Conservation (phyloP, 30 jellyfish, hydroid and myxozoan genomes). For the Cassiopea xamachana region DNA sequence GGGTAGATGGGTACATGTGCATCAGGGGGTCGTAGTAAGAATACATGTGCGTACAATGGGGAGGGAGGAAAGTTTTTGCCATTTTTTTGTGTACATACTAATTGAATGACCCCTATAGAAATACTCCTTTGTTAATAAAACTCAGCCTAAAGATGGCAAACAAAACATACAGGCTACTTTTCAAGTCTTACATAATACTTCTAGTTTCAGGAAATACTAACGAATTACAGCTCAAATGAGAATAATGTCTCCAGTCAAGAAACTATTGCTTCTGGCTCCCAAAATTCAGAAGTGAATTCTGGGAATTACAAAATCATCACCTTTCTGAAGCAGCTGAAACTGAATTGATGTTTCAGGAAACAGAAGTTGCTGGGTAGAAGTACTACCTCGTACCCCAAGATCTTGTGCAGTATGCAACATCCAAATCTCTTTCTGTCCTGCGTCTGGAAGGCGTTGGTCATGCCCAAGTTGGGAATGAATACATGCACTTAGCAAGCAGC, state of each 20-base stretch:
- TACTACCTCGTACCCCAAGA: conserved; percentile 7
- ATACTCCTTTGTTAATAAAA: neutral
- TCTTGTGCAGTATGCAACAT: conserved; percentile 14
- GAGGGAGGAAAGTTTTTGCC: neutral
- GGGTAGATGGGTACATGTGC: neutral
- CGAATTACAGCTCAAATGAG: neutral
- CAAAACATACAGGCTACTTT: too few relatives aligned
- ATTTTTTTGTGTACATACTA: neutral
- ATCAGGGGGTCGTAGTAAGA: neutral
- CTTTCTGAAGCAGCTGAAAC: neutral
- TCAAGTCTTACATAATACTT: neutral
- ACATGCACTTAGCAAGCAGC: neutral
- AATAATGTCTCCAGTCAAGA: neutral
- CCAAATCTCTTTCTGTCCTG: neutral
- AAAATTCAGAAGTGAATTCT: neutral
- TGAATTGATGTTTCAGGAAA: neutral
- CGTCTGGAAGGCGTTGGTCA: conserved; percentile 28
- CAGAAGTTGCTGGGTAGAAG: neutral
- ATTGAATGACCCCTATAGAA: neutral
- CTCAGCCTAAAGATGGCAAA: too few relatives aligned
- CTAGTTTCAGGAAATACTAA: neutral
- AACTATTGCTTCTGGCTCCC: neutral
- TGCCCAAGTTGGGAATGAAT: conserved; percentile 18
- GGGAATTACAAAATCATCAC: neutral
- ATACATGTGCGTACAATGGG: neutral